Conservation (phyloP, 2,113 vertebrate species). For the Cranoglanis bouderius region DNA sequence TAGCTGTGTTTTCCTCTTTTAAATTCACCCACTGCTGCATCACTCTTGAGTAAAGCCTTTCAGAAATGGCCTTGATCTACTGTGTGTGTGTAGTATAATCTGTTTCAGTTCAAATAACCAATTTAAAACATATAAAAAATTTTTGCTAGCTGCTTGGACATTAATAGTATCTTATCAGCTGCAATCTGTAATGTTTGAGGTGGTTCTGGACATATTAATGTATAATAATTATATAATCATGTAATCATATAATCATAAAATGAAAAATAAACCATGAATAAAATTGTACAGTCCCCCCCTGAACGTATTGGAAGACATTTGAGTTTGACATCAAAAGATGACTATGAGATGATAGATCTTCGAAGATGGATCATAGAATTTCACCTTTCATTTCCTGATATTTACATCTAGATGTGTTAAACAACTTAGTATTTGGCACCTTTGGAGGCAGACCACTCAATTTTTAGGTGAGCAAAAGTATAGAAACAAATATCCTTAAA, state of each 20-base stretch:
- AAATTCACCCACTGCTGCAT: background rate
- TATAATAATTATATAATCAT: background rate
- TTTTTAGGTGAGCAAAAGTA: no score
- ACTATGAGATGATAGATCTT: no score
- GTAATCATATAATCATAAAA: no score
- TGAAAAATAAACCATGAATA: no score
- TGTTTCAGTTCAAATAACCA: background rate
- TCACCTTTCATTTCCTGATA: background rate
- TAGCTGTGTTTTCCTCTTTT: conserved; percentile 10
- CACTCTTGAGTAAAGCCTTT: conserved; percentile 16
- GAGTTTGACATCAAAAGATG: no score
- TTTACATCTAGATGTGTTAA: background rate
- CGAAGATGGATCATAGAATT: no score
- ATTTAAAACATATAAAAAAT: no score
- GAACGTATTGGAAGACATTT: no score
- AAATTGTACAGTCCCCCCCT: no score
- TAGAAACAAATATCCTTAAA: no score
- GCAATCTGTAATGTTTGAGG: background rate
- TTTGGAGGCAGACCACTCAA: no score
- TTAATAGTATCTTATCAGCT: background rate
- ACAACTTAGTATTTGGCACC: no score
- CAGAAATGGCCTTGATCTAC: background rate
- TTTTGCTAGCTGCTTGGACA: background rate
- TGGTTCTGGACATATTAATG: background rate
- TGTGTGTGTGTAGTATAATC: conserved; percentile 8